Base-by-base conservation (phyloP, 2,888 invertebrate genomes). In the Rhogogaster chlorosoma region DNA sequence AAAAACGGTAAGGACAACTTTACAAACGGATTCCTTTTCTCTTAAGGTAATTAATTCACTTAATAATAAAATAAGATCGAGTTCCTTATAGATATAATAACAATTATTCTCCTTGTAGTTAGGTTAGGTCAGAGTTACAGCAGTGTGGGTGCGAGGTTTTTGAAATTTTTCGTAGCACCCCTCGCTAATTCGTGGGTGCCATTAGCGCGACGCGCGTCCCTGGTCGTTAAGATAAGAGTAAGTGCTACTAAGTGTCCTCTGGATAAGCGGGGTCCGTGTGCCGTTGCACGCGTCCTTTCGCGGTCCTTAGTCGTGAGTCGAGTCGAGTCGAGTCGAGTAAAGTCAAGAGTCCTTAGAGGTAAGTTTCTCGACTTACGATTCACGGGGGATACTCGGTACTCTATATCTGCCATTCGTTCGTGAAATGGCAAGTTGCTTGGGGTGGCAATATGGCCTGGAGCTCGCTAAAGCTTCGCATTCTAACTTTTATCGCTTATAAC, bases 201-300 rank as follows among this genome's bases (percentile, higher is more conserved):
- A 93, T 93, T 93, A 93, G 92, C 92, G 91, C 91, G 92, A 92
- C 90, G 90, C 90, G 90, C 91, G 90, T 91, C 90, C 90, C 90
- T 87, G 91, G 93, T 93, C 93, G 92, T 93, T 93, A 93, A 93
- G 93, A 93, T 93, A 93, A 92, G 90, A 91, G 93, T 93, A 93
- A 93, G 93, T 93, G 93, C 93, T 93, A 93, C 93, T 93, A 93
- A 93, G 93, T 93, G 93, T 93, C 93, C 90, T 88, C 88, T 85
- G 91, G 93, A 93, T 93, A 93, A 93, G 92, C 88, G 87, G 89
- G 90, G 89, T 90, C 87, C 87, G 89, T 84, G 87, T 87, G 87
- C 87, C 86, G 87, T 88, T 87, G 84, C 86, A 85, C 78, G 83
- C 87, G 70, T 84, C 84, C 82, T 84, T 84, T 85, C 85, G 84